Evolutionary conservation across 2,888 invertebrate species (phyloP).

Genomic region (Perdita meconis): DNA sequence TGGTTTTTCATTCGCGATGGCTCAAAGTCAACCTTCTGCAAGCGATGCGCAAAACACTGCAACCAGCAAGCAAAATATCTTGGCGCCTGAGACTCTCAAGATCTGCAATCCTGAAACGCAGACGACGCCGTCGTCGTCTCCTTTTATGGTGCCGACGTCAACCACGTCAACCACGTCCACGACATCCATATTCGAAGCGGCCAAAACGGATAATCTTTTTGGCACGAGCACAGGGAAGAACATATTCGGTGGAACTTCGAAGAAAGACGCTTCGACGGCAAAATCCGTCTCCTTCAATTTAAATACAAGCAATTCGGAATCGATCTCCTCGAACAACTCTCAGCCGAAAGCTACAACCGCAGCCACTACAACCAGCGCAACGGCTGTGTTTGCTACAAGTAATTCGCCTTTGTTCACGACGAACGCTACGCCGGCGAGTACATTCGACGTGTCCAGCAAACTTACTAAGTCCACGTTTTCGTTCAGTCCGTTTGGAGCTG

Average conservation of each 20-base stretch:
- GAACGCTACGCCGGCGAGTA: slow-evolving; percentile 5
- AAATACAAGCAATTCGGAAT: slow-evolving; percentile 24
- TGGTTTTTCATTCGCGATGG: slow-evolving; percentile 48
- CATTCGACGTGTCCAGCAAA: slow-evolving; percentile 11
- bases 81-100: slow-evolving; percentile 67
- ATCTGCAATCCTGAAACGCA: slow-evolving; percentile 70
- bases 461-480: slow-evolving; percentile 47
- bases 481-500: too few species aligned
- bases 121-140: slow-evolving; percentile 9
- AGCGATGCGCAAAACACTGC: slow-evolving; percentile 6
- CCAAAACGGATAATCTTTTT: slow-evolving; percentile 35
- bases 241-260: slow-evolving; percentile 57
- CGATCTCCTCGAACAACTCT: slow-evolving; percentile 58
- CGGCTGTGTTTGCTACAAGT: slow-evolving; percentile 10
- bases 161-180: slow-evolving; percentile 37
- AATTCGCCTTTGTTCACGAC: not conserved
- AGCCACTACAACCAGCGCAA: slow-evolving; percentile 12
- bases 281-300: slow-evolving; percentile 48
- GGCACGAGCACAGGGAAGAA: slow-evolving; percentile 41
- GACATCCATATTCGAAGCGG: slow-evolving; percentile 66
- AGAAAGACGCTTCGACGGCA: slow-evolving; percentile 13
- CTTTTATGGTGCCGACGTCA: slow-evolving; percentile 27
- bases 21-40: slow-evolving; percentile 20
- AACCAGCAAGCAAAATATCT: slow-evolving; percentile 38
- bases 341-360: slow-evolving; percentile 41